phyloP scores from a whole-genome alignment of 2,113 vertebrate genomes.

The Leucosticte australis region DNA sequence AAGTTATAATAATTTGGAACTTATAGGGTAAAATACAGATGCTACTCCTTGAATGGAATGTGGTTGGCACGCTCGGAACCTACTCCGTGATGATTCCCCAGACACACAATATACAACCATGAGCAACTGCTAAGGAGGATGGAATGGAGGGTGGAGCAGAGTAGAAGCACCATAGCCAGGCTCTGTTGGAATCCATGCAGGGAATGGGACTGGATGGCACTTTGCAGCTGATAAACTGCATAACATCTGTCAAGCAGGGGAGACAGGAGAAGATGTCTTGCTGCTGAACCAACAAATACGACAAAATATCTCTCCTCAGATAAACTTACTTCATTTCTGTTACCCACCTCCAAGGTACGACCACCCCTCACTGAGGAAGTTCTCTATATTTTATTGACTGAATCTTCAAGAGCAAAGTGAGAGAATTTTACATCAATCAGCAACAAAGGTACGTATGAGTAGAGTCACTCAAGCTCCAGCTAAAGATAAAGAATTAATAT shows the following conservation, averaged over 20 bases:
- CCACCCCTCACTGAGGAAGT: background rate
- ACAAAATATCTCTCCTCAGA: background rate
- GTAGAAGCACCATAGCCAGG: background rate
- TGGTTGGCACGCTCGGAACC: rapidly evolving
- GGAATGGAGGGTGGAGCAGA: background rate
- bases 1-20: background rate
- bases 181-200: background rate
- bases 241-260: background rate
- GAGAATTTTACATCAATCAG: background rate
- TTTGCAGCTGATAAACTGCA: background rate
- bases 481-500: background rate
- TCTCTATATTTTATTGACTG: background rate
- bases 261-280: background rate
- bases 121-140: background rate
- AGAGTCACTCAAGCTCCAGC: background rate
- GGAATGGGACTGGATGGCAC: background rate
- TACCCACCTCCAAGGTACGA: background rate
- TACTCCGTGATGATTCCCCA: background rate
- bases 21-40: background rate
- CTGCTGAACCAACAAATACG: background rate
- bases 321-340: background rate
- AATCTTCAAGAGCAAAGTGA: background rate
- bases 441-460: background rate
- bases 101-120: background rate
- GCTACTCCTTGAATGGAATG: background rate